Evolutionary conservation across 2,888 invertebrate genomes (phyloP), one percentile per base, ranked within the genome.

Genomic region (Eupithecia centaureata): DNA sequence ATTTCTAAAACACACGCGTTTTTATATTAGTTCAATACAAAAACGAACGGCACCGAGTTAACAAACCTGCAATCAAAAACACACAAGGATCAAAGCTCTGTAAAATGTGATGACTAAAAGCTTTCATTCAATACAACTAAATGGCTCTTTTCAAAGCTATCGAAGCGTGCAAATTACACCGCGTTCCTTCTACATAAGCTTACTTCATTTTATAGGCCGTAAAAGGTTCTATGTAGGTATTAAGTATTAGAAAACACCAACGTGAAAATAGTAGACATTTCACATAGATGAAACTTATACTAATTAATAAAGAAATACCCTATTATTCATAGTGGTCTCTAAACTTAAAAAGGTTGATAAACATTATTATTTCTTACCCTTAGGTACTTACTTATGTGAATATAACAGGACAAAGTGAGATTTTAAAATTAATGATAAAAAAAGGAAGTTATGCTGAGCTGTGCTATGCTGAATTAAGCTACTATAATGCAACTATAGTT

Each of bases 201-300:
- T 59, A 74, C 73, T 73, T 68, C 70, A 67, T 70, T 76, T 75
- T 74, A 73, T 73, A 68, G 71, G 68, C 69, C 63, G 72, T 75
- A 71, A 75, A 73, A 66, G 61, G 62, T 61, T 63, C 38, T 59
- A 38, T 56, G n/a, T n/a, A n/a, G n/a, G n/a, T n/a, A n/a, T n/a
- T n/a, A n/a, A n/a, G n/a, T 57, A 56, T 18, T 47, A 59, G 38
- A 30, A 60, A 67, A 67, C 38, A 58, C 47, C 12, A 2, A 42
- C 47, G 10, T 47, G 12, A 22, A 47, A 47, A 22, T 47, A 47
- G 47, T 22, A 47, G 47, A 47, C 47, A 12, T 47, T 42, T 10
- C 22, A 22, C 18, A 47, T 47, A 42, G 18, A n/a, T 18, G 18
- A 12, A 47, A 22, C 42, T 22, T n/a, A n/a, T n/a, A n/a, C n/a